Evolutionary conservation across 2,888 invertebrate species (phyloP).

Genomic region (Lithophane socia): DNA sequence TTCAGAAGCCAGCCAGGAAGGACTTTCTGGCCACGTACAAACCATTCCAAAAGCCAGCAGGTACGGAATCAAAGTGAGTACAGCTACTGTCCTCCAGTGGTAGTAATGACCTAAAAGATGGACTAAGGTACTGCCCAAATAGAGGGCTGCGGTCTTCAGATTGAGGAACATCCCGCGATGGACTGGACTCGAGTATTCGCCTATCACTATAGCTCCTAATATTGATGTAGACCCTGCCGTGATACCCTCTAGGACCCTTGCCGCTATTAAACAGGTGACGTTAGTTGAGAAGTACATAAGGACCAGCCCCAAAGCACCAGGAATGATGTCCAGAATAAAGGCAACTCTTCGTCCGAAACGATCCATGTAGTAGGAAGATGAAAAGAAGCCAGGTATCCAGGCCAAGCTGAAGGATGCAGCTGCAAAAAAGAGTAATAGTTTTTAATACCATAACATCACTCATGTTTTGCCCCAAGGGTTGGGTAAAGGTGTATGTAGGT

Average conservation of each 20-base stretch:
- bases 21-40: conserved; percentile 90
- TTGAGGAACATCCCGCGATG: conserved; percentile 76
- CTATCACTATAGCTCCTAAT: conserved; percentile 76
- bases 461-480: no score
- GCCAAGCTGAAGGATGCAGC: conserved; percentile 68
- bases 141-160: conserved; percentile 71
- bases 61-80: conserved; percentile 66
- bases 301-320: conserved; percentile 87
- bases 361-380: conserved; percentile 66
- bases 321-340: conserved; percentile 79
- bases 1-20: conserved; percentile 89
- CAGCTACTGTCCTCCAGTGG: conserved; percentile 72
- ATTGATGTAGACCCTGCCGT: conserved; percentile 85
- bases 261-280: conserved; percentile 73
- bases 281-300: conserved; percentile 76
- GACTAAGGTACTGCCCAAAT: conserved; percentile 68
- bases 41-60: conserved; percentile 71
- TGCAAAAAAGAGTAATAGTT: conserved; percentile 44
- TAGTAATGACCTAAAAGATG: conserved; percentile 71
- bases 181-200: conserved; percentile 76
- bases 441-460: background rate
- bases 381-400: conserved; percentile 64
- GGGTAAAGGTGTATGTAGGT: no score
- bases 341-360: conserved; percentile 83
- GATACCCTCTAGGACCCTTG: conserved; percentile 77